Conservation (phyloP, 2,888 invertebrate species). For the Caenorhabditis sp. region DNA sequence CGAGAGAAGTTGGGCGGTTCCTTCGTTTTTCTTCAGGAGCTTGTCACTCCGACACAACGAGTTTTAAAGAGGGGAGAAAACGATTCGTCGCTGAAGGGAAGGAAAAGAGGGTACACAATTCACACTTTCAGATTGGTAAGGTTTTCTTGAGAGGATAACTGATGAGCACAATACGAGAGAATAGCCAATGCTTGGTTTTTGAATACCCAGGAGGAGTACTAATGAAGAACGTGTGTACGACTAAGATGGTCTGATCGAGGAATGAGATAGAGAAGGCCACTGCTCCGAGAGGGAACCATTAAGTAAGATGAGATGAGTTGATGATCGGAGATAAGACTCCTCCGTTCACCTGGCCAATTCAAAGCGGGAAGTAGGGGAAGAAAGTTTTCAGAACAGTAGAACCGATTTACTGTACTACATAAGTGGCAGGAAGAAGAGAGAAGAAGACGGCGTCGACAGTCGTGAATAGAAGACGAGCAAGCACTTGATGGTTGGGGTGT, state of each 20-base stretch:
- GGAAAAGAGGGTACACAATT: constrained; percentile 1
- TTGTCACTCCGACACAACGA: constrained; percentile 57
- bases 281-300: constrained; percentile 17
- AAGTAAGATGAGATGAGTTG: background rate
- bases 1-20: constrained; percentile 52
- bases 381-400: constrained; percentile 26
- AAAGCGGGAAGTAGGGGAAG: background rate
- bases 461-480: constrained; percentile 50
- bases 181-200: background rate
- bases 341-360: background rate
- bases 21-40: constrained; percentile 50
- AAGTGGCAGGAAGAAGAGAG: constrained; percentile 33
- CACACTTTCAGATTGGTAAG: background rate
- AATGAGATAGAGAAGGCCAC: background rate
- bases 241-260: background rate
- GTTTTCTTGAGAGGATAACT: background rate
- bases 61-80: constrained; percentile 39
- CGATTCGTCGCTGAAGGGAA: constrained; percentile 33
- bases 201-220: background rate
- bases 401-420: constrained; percentile 38
- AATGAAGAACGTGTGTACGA: constrained; percentile 1
- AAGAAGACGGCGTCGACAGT: constrained; percentile 45
- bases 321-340: constrained; percentile 1
- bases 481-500: constrained; percentile 56
- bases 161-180: background rate